Base-by-base conservation (phyloP, 2,113 vertebrate genomes). In the Catagonus wagneri region DNA sequence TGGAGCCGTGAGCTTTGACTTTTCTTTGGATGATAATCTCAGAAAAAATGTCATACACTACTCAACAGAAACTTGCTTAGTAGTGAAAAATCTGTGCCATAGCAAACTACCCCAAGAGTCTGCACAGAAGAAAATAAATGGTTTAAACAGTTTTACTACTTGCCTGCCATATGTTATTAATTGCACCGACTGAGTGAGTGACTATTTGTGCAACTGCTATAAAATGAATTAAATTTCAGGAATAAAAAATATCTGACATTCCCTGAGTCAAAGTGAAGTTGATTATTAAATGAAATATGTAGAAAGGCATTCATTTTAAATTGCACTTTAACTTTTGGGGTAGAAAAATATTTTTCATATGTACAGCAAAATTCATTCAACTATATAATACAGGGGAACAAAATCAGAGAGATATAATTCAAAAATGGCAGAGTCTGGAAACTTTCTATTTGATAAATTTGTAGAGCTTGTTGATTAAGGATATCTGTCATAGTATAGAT, bases 131-230 rank as follows among this genome's bases (percentile, higher is more conserved):
- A 93, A 97, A 97, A 97, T 94, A 95, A 93, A 97, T 96, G 88
- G 7, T 32, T 61, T 85, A 69, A 96, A 90, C 90, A 96, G 12
- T 94, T 95, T 98, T 96, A 96, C 78, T 89, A 44, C 63, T 56
- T 86, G 16, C 66, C 83, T 95, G 85, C 52, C 78, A 78, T 94
- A 66, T 93, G 81, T 96, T 97, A 97, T 97, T 98, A 97, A 97
- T 97, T 96, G 81, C 10, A n/a, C 60, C 86, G 76, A 63, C 78
- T 60, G 87, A 86, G 75, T 95, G 95, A 97, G 78, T 87, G 80
- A 96, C 90, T 95, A 83, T 95, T 92, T 80, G 78, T 76, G 34
- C 29, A 92, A 60, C 74, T 80, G 54, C 81, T 83, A 80, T 96
- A 94, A 95, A 97, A 23, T 66, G 93, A 94, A 58, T 63, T 83